Percentiles rank a stretch among this genome's conserved stretches.
phyloP scores from a whole-genome alignment of 2,113 vertebrate genomes.

The Cnemophilus loriae region DNA sequence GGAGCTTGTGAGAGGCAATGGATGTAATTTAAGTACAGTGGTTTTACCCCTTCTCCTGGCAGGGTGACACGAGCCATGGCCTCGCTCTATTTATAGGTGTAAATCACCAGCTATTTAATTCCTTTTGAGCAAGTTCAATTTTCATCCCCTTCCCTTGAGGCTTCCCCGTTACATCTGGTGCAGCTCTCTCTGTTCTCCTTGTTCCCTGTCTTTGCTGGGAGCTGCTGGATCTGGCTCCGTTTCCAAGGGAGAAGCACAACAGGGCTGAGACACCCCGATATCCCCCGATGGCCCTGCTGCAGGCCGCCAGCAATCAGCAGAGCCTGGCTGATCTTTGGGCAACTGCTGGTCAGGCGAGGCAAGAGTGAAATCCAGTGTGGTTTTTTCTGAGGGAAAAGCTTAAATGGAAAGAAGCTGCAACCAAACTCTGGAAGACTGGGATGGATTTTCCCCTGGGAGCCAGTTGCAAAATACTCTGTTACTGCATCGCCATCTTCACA shows the following conservation, averaged over 20 bases:
- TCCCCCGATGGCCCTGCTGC: neutral
- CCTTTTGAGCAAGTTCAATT: neutral
- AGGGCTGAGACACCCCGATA: neutral
- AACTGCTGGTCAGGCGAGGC: accelerated
- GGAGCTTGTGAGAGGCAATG: neutral
- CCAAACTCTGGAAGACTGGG: neutral
- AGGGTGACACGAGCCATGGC: neutral
- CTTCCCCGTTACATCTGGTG: neutral
- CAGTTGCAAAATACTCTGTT: neutral
- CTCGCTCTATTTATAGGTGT: neutral
- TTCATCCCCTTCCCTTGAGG: neutral
- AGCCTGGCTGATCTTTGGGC: neutral
- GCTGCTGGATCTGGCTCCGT: accelerated
- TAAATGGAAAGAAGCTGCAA: neutral
- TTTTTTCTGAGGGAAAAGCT: neutral
- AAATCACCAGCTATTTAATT: conserved; percentile 36
- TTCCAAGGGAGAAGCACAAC: neutral
- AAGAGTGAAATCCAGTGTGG: accelerated
- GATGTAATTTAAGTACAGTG: neutral
- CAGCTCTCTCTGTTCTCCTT: neutral
- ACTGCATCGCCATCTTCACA: accelerated
- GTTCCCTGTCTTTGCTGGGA: neutral
- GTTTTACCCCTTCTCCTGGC: neutral
- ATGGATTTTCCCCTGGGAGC: neutral
- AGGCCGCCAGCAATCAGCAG: neutral